Percentiles rank a stretch among this genome's conserved stretches.
These are phyloP conservation scores for Caenorhabditis briggsae DNA, from an alignment of 1,140 invertebrate genomes.

Conservation along the genomic window DNA sequence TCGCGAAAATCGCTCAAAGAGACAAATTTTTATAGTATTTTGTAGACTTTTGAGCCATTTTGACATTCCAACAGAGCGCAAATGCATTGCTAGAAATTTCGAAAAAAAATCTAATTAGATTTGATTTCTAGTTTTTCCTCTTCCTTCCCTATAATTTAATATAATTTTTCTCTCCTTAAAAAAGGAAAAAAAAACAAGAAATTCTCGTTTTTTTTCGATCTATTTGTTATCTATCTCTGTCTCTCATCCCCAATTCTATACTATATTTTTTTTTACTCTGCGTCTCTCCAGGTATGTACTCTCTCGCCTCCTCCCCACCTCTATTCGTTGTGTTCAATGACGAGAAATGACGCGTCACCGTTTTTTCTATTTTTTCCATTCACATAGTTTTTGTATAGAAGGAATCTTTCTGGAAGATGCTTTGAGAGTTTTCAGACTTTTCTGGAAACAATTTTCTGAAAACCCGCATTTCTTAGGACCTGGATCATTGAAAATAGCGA, in stretches of 20 bases:
- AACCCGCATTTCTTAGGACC: too few species aligned
- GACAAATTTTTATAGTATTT: too few species aligned
- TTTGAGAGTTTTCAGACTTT: too few species aligned
- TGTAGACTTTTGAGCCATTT: too few species aligned
- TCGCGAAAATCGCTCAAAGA: too few species aligned
- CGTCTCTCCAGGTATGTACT: not conserved
- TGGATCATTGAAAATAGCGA: too few species aligned
- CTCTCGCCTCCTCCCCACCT: not conserved
- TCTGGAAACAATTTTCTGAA: too few species aligned
- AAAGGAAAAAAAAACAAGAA: constrained; percentile 7
- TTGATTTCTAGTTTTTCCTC: constrained; percentile 25
- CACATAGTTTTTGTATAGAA: not conserved
- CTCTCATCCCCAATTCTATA: not conserved
- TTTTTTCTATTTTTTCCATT: not conserved
- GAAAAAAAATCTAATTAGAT: not conserved
- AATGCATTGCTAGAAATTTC: not conserved
- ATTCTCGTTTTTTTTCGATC: constrained; percentile 4
- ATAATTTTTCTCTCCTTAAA: not conserved
- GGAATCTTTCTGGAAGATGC: too few species aligned
- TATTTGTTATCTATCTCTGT: constrained; percentile 11
- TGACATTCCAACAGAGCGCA: too few species aligned
- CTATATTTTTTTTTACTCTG: not conserved
- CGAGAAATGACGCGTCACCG: not conserved
- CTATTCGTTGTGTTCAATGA: not conserved
- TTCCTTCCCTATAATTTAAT: not conserved